Base-by-base conservation (phyloP, 2,888 invertebrate genomes). In the Eremobia ochroleuca region DNA sequence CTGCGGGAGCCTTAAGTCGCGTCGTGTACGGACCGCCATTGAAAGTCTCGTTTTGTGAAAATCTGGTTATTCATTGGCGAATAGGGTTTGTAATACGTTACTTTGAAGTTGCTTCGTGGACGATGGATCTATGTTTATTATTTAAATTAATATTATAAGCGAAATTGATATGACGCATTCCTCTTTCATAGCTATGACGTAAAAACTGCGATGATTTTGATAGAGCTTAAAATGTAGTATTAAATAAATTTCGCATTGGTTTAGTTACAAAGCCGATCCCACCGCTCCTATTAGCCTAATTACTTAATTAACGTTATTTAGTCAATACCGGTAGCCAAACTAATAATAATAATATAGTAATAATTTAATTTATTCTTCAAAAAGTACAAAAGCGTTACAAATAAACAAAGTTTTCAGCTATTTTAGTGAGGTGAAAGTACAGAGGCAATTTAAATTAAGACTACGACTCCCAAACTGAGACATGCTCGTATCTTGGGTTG, bases 121-220 rank as follows among this genome's bases (percentile, higher is more conserved):
- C 18, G 18, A 40, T 40, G n/a, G 5, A 9, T n/a, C 18, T 37
- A 46, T 46, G 13, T 34, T 4, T 18, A 43, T 18, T 62, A 28
- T 43, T 43, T 25, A 52, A n/a, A 64, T 4, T 64, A 55, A n/a
- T n/a, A n/a, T 8, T 21, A 21, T 18, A 13, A 18, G 40, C 3
- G 21, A 62, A 28, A 55, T 34, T 31, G 6, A 15, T 31, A n/a
- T 61, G 46, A 62, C 52, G n/a, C 21, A 62, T 2, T 0, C 2
- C 0, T 43, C n/a, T 62, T 52, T 40, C 40, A 13, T 43, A 43
- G 65, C 11, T 21, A 52, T 67, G 67, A 67, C 67, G 40, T 76
- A 40, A 67, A 55, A 59, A 43, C 46, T 28, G 18, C 37, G 46
- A 0, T 2, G 46, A 66, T 25, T 28, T 58, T 66, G 46, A 37